Base-by-base conservation (phyloP, 2,113 vertebrate species). In the Erythrocebus patas region DNA sequence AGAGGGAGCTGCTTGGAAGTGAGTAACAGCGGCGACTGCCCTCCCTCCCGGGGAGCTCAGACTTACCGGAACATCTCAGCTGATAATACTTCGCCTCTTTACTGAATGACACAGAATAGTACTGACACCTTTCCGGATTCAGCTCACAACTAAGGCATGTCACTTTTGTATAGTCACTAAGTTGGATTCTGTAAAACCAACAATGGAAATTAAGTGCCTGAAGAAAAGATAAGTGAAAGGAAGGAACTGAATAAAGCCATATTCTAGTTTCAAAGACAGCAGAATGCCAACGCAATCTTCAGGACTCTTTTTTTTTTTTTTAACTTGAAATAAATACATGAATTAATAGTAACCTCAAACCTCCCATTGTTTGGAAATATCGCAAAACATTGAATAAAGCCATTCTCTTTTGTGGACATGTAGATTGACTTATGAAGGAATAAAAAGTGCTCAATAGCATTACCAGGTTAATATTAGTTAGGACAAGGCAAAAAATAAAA, bases 31-130 rank as follows among this genome's bases (percentile, higher is more conserved):
- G 12, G 30, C 43, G 1, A 3, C 50, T 3, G 5, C 17, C n/a
- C 82, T 40, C 2, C 96, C 76, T 97, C 89, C 68, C 5, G 40
- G 61, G 92, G 79, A 76, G 87, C 68, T 91, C 79, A 93, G 17
- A 99, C 99, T 99, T 97, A 99, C 99, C 99, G 0, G 89, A 99
- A 97, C 99, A 99, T 98, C 98, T 98, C 98, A 99, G 98, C n/a
- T 99, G 99, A 98, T 99, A 99, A 98, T 99, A 99, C 23, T 98
- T 99, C 61, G 99, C 98, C 0, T 99, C 97, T 95, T 96, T 98
- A 98, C 99, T 99, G 98, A 99, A 99, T 97, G 99, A 99, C 92
- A 98, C 99, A 61, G 99, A 99, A 98, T 99, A 99, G 99, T 99
- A 99, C 98, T 99, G 99, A 99, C 99, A 99, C 98, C 99, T 99